These are phyloP conservation scores for Eleutherodactylus coqui DNA, from an alignment of 2,797 vertebrate species.

Conservation along the genomic window DNA sequence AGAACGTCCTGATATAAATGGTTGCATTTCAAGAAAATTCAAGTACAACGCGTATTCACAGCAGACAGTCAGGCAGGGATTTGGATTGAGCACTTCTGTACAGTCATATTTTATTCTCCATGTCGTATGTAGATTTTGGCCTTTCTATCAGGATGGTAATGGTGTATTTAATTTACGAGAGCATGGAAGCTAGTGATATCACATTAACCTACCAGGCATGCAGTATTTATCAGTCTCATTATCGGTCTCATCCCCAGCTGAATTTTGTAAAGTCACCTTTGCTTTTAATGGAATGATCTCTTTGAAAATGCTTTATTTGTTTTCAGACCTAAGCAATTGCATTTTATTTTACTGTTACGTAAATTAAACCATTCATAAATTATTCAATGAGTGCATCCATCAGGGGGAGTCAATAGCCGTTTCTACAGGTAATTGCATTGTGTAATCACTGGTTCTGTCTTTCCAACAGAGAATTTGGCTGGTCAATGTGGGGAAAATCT, in stretches of 20 bases:
- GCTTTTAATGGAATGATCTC: neutral
- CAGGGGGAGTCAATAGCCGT: neutral
- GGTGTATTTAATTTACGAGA: slow-evolving; percentile 36
- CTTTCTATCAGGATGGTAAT: slow-evolving; percentile 54
- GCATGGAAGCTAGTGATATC: slow-evolving; percentile 11
- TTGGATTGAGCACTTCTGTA: slow-evolving; percentile 18
- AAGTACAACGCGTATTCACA: neutral
- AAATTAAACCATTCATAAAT: neutral
- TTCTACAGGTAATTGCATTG: neutral
- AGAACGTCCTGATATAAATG: neutral
- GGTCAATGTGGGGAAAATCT: no score
- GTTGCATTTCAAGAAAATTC: neutral
- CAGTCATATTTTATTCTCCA: slow-evolving; percentile 47
- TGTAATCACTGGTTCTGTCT: neutral
- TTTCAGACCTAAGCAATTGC: neutral
- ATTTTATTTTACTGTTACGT: neutral
- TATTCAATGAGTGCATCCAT: neutral
- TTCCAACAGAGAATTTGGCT: no score
- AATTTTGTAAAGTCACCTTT: neutral
- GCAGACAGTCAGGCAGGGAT: slow-evolving; percentile 5
- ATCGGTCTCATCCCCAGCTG: slow-evolving; percentile 11
- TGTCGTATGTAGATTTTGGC: slow-evolving; percentile 57
- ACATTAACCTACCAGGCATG: slow-evolving; percentile 27
- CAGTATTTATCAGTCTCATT: slow-evolving; percentile 37
- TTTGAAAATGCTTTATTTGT: neutral